phyloP scores from a whole-genome alignment of 2,888 invertebrate genomes.

The Omphaloscelis lunosa region DNA sequence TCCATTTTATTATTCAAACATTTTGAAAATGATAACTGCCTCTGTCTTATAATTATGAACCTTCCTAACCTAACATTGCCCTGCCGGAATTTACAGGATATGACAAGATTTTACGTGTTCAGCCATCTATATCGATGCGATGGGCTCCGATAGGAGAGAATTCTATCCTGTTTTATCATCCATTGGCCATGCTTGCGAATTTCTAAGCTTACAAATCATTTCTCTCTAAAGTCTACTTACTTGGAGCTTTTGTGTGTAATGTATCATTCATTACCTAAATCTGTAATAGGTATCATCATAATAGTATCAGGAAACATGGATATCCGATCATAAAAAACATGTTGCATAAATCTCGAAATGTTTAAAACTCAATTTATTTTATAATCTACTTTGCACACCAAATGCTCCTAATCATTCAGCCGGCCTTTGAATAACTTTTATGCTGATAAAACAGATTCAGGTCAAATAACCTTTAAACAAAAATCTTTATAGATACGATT shows the following conservation, averaged over 20 bases:
- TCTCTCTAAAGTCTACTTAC: neutral
- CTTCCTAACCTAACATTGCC: neutral
- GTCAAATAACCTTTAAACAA: conserved; percentile 39
- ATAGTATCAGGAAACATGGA: too few relatives aligned
- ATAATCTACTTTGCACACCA: conserved; percentile 13
- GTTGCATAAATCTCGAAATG: neutral
- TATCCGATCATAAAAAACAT: too few relatives aligned
- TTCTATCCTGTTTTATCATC: conserved; percentile 1
- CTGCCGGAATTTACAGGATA: neutral
- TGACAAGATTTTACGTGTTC: neutral
- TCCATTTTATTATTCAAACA: neutral
- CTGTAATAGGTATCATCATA: neutral
- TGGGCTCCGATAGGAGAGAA: neutral
- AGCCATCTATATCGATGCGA: neutral
- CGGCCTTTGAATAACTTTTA: conserved; percentile 17
- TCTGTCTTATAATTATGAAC: neutral
- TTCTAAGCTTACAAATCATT: conserved; percentile 16
- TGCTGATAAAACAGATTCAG: conserved; percentile 45
- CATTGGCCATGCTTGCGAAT: neutral
- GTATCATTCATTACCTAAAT: neutral
- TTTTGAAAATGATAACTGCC: neutral
- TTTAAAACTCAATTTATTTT: conserved; percentile 24
- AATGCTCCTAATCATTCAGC: conserved; percentile 15
- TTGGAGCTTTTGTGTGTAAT: neutral
- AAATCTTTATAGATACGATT: conserved; percentile 45